Evolutionary conservation across 2,797 vertebrate species (phyloP).

Genomic region (Hippocampus kuda): DNA sequence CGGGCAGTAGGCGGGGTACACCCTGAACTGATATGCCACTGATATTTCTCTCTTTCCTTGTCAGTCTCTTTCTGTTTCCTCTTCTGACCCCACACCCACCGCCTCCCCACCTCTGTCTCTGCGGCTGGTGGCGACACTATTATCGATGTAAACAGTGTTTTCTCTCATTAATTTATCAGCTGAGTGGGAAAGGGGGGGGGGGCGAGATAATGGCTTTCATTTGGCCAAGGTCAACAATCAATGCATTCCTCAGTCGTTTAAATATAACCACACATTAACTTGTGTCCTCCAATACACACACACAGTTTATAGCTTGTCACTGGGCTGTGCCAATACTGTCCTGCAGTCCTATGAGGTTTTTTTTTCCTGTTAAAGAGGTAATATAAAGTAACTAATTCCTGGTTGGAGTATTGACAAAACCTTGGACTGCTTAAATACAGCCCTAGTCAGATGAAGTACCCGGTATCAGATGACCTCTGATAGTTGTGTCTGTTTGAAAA

Average conservation of each 20-base stretch:
- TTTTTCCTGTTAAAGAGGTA: constrained; percentile 5
- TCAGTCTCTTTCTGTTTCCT: constrained; percentile 1
- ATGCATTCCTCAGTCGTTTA: constrained; percentile 66
- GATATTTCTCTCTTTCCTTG: constrained; percentile 9
- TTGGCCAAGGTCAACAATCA: constrained; percentile 66
- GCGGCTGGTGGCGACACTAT: constrained; percentile 40
- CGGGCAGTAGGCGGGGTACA: no score
- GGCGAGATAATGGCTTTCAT: constrained; percentile 61
- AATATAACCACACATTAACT: constrained; percentile 63
- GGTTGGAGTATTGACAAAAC: background rate
- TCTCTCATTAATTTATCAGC: constrained; percentile 64
- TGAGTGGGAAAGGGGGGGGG: constrained; percentile 14
- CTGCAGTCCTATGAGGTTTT: background rate
- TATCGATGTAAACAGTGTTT: constrained; percentile 52
- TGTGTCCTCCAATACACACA: constrained; percentile 20
- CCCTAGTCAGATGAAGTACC: background rate
- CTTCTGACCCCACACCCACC: background rate
- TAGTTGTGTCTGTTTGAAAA: background rate
- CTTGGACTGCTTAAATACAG: constrained; percentile 8
- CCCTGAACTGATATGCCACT: background rate
- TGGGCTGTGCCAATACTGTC: constrained; percentile 1
- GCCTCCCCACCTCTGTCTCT: constrained; percentile 5
- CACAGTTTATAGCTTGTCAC: background rate
- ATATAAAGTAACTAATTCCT: constrained; percentile 6
- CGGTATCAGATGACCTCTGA: background rate